Evolutionary conservation across 1,140 invertebrate genomes (phyloP), one percentile per base, ranked within the genome.

Genomic region (Diorhabda carinulata): DNA sequence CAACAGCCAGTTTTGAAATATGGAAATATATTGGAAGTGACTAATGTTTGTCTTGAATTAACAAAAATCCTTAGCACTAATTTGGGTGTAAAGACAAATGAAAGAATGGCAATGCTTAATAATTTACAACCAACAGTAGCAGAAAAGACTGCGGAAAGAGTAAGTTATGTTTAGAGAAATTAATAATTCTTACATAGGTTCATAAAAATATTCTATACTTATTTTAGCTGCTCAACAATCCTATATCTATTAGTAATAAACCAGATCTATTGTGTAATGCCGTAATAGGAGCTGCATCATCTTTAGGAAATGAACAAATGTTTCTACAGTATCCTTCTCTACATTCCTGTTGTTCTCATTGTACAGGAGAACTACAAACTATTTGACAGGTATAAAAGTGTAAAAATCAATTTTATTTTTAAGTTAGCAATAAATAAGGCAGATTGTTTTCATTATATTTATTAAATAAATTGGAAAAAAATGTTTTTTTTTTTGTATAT

Each of bases 21-120:
- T 9, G 79, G 78, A 3, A 83, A 83, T 78, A 79, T 85, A 25
- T 74, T 82, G n/a, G 82, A 81, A 41, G 68, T 85, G 4, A 76
- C 81, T 61, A 72, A 76, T 3, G 77, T 61, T 10, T 79, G 78
- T 77, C 64, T 61, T n/a, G 68, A 76, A 79, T 69, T 84, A 76
- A 71, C 70, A 78, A 40, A 83, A 79, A 57, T 81, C 79, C 56
- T 73, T 76, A 5, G 76, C 77, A 43, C 78, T 77, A 42, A 76
- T 40, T 62, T 70, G 43, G 57, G 65, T 65, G 66, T 40, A 3
- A 61, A 67, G 43, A 57, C 70, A 10, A 74, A 75, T 41, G 77
- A 77, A 9, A 73, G 72, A 62, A 61, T n/a, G 44, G 56, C 44
- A 9, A 66, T 59, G 57, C 43, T n/a, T 3, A 76, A 74, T 44